These are phyloP conservation scores for Furnarius figulus DNA, from an alignment of 2,113 vertebrate species.

Conservation along the genomic window DNA sequence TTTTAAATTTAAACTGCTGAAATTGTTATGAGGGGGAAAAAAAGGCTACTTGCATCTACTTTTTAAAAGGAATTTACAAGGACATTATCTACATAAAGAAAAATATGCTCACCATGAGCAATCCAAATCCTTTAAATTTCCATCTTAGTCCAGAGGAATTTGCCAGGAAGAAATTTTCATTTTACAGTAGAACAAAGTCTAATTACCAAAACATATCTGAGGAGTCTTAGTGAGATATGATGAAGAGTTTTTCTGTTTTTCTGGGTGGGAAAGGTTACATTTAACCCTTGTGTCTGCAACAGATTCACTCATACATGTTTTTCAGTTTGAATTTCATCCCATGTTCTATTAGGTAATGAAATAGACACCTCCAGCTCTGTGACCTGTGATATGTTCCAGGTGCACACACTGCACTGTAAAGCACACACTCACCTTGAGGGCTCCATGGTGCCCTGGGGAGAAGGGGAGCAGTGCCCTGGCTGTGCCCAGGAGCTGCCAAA, in stretches of 20 bases:
- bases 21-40: not conserved
- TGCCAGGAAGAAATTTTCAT: not conserved
- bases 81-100: not conserved
- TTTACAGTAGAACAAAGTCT: not conserved
- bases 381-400: not conserved
- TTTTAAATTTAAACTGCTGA: not conserved
- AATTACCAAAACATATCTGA: not conserved
- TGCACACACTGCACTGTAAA: not conserved
- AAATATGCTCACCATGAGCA: not conserved
- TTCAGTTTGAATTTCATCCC: not conserved
- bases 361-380: not conserved
- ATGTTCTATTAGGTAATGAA: not conserved
- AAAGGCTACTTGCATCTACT: not conserved
- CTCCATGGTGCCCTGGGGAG: not conserved
- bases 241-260: not conserved
- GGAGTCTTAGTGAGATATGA: not conserved
- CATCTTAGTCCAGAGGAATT: not conserved
- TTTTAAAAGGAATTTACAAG: not conserved
- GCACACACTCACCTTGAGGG: not conserved
- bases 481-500: not conserved
- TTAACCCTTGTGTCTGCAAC: not conserved
- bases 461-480: not conserved
- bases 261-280: not conserved
- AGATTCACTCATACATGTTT: not conserved
- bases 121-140: not conserved